Evolutionary conservation across 2,888 invertebrate genomes (phyloP).

Genomic region (Apeira syringaria): DNA sequence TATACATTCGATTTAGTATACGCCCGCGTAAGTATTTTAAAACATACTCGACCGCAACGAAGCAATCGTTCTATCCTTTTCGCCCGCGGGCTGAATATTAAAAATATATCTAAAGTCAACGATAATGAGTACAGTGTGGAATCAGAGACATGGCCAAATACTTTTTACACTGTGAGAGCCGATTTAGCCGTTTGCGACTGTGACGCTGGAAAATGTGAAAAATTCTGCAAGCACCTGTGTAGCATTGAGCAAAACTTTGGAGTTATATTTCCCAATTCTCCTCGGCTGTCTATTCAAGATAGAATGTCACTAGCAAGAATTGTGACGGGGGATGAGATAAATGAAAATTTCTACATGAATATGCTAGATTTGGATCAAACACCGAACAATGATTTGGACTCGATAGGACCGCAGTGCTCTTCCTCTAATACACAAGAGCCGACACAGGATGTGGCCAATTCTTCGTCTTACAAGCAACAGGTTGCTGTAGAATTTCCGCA

Average conservation of each 20-base stretch:
- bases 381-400: slow-evolving; percentile 18
- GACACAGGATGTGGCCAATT: slow-evolving; percentile 18
- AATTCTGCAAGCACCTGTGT: slow-evolving; percentile 24
- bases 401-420: slow-evolving; percentile 19
- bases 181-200: slow-evolving; percentile 19
- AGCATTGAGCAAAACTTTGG: slow-evolving; percentile 24
- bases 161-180: slow-evolving; percentile 20
- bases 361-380: slow-evolving; percentile 17
- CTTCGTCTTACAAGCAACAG: slow-evolving; percentile 16
- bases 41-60: background rate
- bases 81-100: no score
- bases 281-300: slow-evolving; percentile 19
- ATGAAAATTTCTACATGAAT: slow-evolving; percentile 21
- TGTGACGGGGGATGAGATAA: slow-evolving; percentile 9
- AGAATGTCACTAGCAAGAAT: slow-evolving; percentile 20
- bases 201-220: slow-evolving; percentile 24
- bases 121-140: slow-evolving; percentile 24
- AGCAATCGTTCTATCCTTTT: no score
- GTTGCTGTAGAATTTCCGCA: slow-evolving; percentile 16
- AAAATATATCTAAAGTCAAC: slow-evolving; percentile 12
- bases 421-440: slow-evolving; percentile 21
- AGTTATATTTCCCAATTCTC: slow-evolving; percentile 11
- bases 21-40: background rate
- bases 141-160: slow-evolving; percentile 22
- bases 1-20: no score